phyloP scores from a whole-genome alignment of 2,797 vertebrate genomes.

The Propithecus perrieri region DNA sequence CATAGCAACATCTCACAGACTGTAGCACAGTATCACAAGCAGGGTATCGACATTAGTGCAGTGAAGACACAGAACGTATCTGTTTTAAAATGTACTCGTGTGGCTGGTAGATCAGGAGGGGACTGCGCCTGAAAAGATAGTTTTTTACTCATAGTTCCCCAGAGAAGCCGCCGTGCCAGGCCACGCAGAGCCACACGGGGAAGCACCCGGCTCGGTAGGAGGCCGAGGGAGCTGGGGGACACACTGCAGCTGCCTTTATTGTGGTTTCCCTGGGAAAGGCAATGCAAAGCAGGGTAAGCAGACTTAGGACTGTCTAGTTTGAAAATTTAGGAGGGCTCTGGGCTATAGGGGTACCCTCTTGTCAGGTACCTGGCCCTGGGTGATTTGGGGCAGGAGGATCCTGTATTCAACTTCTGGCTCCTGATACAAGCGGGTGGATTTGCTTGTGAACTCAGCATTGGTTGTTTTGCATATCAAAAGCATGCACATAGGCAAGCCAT shows the following conservation, averaged over 20 bases:
- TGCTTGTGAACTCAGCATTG: neutral
- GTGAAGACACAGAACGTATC: neutral
- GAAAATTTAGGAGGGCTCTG: neutral
- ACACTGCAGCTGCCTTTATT: fast-evolving
- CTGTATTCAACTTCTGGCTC: neutral
- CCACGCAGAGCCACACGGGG: fast-evolving
- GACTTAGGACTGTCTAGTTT: neutral
- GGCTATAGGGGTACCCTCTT: neutral
- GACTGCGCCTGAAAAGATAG: neutral
- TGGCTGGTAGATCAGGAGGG: neutral
- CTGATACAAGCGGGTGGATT: neutral
- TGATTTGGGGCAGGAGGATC: neutral
- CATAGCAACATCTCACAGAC: neutral
- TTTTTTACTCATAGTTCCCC: neutral
- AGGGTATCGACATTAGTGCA: neutral
- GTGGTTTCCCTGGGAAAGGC: neutral
- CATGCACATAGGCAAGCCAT: neutral
- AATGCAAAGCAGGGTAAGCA: neutral
- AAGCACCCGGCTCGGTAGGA: fast-evolving
- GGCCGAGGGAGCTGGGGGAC: neutral
- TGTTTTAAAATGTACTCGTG: neutral
- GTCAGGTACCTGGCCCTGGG: neutral
- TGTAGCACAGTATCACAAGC: neutral
- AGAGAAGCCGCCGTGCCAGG: neutral
- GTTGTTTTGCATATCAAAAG: neutral